Base-by-base conservation (phyloP, 1,140 invertebrate genomes). In the Solenopsis invicta region DNA sequence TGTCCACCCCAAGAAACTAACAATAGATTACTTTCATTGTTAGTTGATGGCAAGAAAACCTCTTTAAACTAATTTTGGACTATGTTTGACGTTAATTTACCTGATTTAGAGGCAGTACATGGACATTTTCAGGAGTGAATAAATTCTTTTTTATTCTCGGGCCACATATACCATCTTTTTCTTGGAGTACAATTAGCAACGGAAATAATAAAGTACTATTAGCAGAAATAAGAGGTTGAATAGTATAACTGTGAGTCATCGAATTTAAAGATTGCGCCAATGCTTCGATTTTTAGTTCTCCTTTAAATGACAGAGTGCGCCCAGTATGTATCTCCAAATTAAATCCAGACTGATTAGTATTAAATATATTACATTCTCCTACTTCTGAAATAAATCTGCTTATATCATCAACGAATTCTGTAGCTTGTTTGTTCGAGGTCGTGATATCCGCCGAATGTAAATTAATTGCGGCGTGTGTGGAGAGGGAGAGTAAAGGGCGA, bases 261-360 rank as follows among this genome's bases (percentile, higher is more conserved):
- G n/a, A 21, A 24, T 56, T 34, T 29, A 34, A 21, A 45, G 59
- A 77, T 3, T 77, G 74, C n/a, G 45, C 24, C 29, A 37, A 5
- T 41, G 5, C 37, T 41, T 41, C 37, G 37, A 56, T 1, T 41
- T 66, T 66, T 16, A n/a, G 9, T 16, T 66, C 34, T 69, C 66
- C 41, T 69, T 69, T 69, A 69, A 69, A 69, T 10, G 75, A 16
- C 18, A 78, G 10, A 18, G 75, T 78, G 29, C 75, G 56, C 16
- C 37, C 75, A 8, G 75, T 62, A 78, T 50, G n/a, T n/a, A n/a
- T n/a, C 50, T 78, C 75, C 24, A 78, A 61, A 64, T 61, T 78
- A 48, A 69, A 69, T 1, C 41, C 41, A 12, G 66, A 69, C 5
- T 69, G 66, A 48, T 69, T 41, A 69, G 75, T 29, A n/a, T 78